Base-by-base conservation (phyloP, 2,797 vertebrate genomes). In the Sebastes hubbsi region DNA sequence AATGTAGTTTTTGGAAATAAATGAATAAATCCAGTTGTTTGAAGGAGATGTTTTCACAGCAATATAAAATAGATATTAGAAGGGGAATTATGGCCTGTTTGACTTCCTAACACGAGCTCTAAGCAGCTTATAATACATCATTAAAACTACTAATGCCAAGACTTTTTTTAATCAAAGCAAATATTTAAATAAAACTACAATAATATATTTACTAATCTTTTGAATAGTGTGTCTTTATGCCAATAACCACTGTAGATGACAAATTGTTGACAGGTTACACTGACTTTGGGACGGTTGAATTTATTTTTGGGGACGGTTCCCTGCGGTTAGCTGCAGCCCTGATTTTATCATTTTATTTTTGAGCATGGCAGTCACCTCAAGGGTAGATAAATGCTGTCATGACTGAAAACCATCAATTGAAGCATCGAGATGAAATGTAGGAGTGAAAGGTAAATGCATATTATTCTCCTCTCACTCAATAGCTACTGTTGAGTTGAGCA, bases 401-500 rank as follows among this genome's bases (percentile, higher is more conserved):
- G 69, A 71, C 27, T 67, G 24, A 73, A 46, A 72, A 24, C 16
- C 55, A 60, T 72, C 38, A 30, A 75, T 59, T 66, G 64, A 59
- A 54, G 29, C 69, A 69, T 25, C 3, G 6, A 18, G 29, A 70
- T 29, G 14, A 71, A 64, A 78, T 59, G 62, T 72, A 5, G 13
- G 54, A 71, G 42, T 18, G 24, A 8, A 64, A 34, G 49, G 65
- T 74, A 55, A 77, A 80, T 54, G 62, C 49, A 52, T 13, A n/a
- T 36, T 61, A n/a, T 71, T 68, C 54, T 76, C 46, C 58, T 67
- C 54, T 67, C 30, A 29, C 25, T 77, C 61, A 80, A 32, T 14
- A 72, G 71, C 20, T 64, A 30, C 68, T 52, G 42, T 46, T 66
- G 60, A 80, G 78, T 49, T 79, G 73, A 90, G 80, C 66, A 67